These are phyloP conservation scores for Agrochola lychnidis DNA, from an alignment of 2,888 invertebrate species.

Conservation along the genomic window DNA sequence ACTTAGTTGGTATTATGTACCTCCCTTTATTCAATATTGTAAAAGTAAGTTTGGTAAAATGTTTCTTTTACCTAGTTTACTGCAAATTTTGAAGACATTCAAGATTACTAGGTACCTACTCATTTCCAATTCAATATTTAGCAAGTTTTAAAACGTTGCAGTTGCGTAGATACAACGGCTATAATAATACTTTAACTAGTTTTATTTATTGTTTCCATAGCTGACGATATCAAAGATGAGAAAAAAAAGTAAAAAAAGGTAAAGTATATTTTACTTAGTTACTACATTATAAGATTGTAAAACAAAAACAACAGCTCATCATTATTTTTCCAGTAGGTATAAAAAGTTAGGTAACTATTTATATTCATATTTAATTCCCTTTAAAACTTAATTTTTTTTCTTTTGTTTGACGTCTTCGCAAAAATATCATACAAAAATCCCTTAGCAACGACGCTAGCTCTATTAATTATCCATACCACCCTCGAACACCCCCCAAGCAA, in stretches of 20 bases:
- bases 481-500: conserved; percentile 44
- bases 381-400: not conserved
- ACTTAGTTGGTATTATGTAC: too few species aligned
- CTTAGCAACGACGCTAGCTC: not conserved
- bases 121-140: not conserved
- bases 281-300: not conserved
- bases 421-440: not conserved
- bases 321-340: too few species aligned
- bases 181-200: not conserved
- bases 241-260: not conserved
- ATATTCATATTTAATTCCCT: not conserved
- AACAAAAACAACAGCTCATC: not conserved
- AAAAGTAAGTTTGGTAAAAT: not conserved
- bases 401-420: not conserved
- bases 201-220: not conserved
- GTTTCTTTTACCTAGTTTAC: not conserved
- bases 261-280: not conserved
- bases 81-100: too few species aligned
- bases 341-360: not conserved
- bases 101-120: not conserved
- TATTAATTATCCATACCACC: conserved; percentile 52
- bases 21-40: too few species aligned
- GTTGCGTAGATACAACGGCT: not conserved
- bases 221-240: not conserved
- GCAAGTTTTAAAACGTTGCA: not conserved